Evolutionary conservation across 2,797 vertebrate species (phyloP).

Genomic region (Heterohyrax brucei): DNA sequence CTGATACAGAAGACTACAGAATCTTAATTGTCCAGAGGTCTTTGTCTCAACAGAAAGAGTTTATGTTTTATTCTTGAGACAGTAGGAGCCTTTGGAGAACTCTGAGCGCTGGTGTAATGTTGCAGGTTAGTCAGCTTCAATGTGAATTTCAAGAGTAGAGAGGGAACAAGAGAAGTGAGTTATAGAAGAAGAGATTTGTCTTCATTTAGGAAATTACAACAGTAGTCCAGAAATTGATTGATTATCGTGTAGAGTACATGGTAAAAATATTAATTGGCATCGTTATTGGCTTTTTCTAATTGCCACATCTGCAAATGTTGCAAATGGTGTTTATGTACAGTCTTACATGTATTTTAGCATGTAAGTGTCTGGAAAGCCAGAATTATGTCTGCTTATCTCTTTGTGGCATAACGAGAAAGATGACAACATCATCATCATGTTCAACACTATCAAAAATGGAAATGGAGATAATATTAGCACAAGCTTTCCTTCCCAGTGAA

Average conservation of each 20-base stretch:
- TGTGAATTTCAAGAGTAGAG: neutral
- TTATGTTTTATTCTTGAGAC: neutral
- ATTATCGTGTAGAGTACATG: neutral
- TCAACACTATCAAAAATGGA: neutral
- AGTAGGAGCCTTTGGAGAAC: neutral
- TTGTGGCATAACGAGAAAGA: neutral
- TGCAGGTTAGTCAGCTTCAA: neutral
- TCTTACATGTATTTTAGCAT: neutral
- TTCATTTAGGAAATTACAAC: neutral
- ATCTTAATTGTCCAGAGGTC: neutral
- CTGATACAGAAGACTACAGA: neutral
- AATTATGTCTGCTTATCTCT: neutral
- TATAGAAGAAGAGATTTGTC: neutral
- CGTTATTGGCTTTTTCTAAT: neutral
- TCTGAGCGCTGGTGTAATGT: neutral
- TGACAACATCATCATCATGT: neutral
- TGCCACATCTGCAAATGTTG: neutral
- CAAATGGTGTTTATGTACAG: neutral
- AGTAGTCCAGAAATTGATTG: neutral
- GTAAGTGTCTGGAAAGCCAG: neutral
- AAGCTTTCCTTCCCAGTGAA: neutral
- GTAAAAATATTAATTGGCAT: neutral
- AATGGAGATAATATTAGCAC: neutral
- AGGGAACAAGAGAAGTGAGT: neutral
- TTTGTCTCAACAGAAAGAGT: neutral